Base-by-base conservation (phyloP, 2,888 invertebrate genomes). In the Frankliniella fusca region DNA sequence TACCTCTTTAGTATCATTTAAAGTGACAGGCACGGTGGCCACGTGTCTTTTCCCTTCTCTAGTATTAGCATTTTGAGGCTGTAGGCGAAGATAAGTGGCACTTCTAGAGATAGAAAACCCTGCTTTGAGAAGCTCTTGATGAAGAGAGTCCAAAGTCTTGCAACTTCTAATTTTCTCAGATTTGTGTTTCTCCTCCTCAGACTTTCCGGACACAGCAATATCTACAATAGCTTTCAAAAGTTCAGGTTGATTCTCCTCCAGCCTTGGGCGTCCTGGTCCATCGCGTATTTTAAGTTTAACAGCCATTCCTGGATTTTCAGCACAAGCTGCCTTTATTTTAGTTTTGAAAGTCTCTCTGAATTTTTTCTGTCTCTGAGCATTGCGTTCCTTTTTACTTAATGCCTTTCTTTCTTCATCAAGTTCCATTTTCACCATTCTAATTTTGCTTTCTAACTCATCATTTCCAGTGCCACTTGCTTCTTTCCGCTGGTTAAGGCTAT, bases 11-110 rank as follows among this genome's bases (percentile, higher is more conserved):
- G 48, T 83, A 65, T 76, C 82, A 48, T 80, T 83, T 83, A 84
- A 82, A 50, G 85, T 85, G n/a, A 85, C 88, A 85, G 87, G 86
- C 27, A 86, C 86, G n/a, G 86, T 86, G 2, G 80, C 83, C 38
- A 86, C 84, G 81, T 86, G 86, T 81, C 85, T 83, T 84, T 85
- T 86, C 70, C 86, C 86, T 84, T 86, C 86, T 48, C 61, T 27
- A 48, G 85, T 84, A 79, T 61, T 83, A 28, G 82, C 84, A 27
- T 84, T 84, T 83, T 84, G 83, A 10, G 86, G 86, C 81, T 86
- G 70, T 84, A 84, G 82, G 23, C 85, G 84, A 81, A 86, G 81
- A 82, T 86, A 87, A n/a, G 83, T 81, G 28, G 84, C 85, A 83
- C 84, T 84, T 82, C 85, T 83, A 28, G 84, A 83, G 81, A 86